Conservation (phyloP, 1,140 invertebrate species). For the Fopius arisanus region DNA sequence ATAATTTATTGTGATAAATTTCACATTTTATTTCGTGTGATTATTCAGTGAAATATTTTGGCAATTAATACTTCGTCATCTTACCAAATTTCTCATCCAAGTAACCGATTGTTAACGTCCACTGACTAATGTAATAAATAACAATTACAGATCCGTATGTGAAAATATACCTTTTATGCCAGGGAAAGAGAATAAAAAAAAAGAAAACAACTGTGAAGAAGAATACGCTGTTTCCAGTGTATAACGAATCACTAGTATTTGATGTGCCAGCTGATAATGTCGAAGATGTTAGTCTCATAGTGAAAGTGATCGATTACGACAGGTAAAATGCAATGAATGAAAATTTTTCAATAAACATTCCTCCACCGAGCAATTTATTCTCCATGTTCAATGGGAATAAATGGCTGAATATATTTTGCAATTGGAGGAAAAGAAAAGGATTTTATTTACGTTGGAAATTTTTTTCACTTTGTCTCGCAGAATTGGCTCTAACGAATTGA, state of each 20-base stretch:
- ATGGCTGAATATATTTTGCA: constrained; percentile 38
- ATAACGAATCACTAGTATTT: constrained; percentile 82
- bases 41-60: too few species aligned
- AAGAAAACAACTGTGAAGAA: constrained; percentile 79
- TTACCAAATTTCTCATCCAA: too few species aligned
- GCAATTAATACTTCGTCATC: too few species aligned
- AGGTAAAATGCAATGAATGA: constrained; percentile 66
- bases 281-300: constrained; percentile 82
- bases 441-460: not conserved
- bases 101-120: not conserved
- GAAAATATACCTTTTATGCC: constrained; percentile 77
- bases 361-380: not conserved
- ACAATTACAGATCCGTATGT: constrained; percentile 74
- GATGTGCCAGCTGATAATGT: constrained; percentile 78
- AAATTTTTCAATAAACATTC: not conserved
- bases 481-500: constrained; percentile 86
- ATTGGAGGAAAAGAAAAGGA: not conserved
- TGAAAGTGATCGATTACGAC: constrained; percentile 92
- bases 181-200: constrained; percentile 72
- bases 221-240: constrained; percentile 77
- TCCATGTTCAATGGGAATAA: not conserved
- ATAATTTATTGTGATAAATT: too few species aligned
- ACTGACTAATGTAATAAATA: constrained; percentile 4
- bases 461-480: constrained; percentile 59
- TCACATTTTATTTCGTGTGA: too few species aligned